Conservation (phyloP, 1,140 invertebrate species). For the Drosophila busckii region DNA sequence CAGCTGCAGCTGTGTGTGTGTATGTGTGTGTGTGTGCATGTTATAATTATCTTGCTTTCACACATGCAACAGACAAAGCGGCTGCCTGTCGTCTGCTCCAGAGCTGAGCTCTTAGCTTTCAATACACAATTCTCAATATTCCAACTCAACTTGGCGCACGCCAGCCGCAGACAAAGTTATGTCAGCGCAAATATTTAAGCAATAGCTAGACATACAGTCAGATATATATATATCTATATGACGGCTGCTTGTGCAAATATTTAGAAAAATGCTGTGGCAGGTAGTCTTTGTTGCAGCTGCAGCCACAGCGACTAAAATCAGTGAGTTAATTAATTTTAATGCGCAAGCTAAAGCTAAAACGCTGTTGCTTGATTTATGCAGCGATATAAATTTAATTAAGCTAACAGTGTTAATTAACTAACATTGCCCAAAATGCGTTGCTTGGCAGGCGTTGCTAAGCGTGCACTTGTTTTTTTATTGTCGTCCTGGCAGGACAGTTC, state of each 20-base stretch:
- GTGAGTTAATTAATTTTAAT: slow-evolving; percentile 75
- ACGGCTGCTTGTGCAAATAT: no score
- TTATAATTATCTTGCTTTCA: slow-evolving; percentile 73
- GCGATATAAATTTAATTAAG: neutral
- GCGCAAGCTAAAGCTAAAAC: no score
- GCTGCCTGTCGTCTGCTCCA: slow-evolving; percentile 39
- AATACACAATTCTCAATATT: no score
- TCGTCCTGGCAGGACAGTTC: slow-evolving; percentile 58
- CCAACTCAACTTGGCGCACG: slow-evolving; percentile 45
- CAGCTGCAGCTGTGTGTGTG: slow-evolving; percentile 8
- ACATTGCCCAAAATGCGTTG: no score
- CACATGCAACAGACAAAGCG: slow-evolving; percentile 60
- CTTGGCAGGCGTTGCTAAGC: neutral
- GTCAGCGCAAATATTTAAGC: slow-evolving; percentile 70
- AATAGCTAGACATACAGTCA: slow-evolving; percentile 6
- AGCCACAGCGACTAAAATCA: no score
- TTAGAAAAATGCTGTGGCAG: slow-evolving; percentile 45
- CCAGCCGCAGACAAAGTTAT: slow-evolving; percentile 74
- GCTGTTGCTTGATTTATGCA: slow-evolving; percentile 1
- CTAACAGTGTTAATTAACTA: no score
- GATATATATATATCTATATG: neutral
- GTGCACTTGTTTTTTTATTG: slow-evolving; percentile 26
- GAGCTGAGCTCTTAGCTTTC: no score
- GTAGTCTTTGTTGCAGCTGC: no score
- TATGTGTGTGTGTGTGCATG: slow-evolving; percentile 36